phyloP scores from a whole-genome alignment of 2,797 vertebrate genomes.

The Pitangus sulphuratus region DNA sequence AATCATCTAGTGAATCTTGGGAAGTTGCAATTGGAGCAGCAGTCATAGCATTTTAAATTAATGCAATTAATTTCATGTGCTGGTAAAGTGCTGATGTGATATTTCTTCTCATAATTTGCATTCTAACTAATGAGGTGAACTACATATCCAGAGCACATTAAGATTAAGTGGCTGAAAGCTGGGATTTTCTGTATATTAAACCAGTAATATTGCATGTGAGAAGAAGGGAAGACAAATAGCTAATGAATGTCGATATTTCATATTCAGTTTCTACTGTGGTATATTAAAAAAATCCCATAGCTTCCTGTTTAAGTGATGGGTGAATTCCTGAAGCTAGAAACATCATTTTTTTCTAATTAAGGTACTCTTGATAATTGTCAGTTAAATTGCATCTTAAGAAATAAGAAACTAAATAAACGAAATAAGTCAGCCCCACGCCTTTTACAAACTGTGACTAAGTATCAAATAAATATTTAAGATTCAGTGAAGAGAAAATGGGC shows the following conservation, averaged over 20 bases:
- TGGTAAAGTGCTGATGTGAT: constrained; percentile 2
- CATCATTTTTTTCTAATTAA: not conserved
- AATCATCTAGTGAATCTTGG: not conserved
- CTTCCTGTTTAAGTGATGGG: not conserved
- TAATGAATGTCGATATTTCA: not conserved
- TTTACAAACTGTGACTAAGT: not conserved
- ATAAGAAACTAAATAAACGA: not conserved
- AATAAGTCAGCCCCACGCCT: not conserved
- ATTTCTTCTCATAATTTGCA: not conserved
- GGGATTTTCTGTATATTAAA: constrained; percentile 26
- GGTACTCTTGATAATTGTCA: not conserved
- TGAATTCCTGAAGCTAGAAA: not conserved
- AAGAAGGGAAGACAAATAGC: not conserved
- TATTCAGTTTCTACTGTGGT: not conserved
- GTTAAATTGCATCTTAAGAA: not conserved
- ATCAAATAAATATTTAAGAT: not conserved
- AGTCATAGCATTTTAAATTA: constrained; percentile 1
- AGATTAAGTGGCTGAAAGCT: not conserved
- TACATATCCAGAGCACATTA: not conserved
- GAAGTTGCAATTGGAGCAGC: not conserved
- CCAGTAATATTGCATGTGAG: not conserved
- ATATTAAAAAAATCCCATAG: not conserved
- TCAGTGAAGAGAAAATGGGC: not conserved
- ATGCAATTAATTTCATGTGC: not conserved
- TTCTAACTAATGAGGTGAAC: not conserved